Percentiles rank a stretch among this genome's conserved stretches.
Conservation (phyloP, 2,797 vertebrate species). For the Helicolenus hilgendorfi region DNA sequence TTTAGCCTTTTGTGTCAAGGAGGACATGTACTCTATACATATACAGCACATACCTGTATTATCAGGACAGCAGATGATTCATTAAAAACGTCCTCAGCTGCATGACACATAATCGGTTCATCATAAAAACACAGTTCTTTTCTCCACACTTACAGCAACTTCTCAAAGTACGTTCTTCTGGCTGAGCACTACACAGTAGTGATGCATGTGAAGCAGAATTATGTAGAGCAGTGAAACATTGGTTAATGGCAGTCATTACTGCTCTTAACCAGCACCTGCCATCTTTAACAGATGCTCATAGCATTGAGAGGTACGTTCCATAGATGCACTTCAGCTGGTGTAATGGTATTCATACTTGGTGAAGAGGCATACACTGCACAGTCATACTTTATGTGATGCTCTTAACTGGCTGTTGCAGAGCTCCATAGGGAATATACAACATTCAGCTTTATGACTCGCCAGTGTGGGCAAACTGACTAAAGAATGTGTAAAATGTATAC, state of each 20-base stretch:
- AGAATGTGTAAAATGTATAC: conserved; percentile 3
- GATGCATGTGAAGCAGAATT: conserved; percentile 46
- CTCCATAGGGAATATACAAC: conserved; percentile 26
- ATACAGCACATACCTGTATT: background rate
- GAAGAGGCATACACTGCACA: conserved; percentile 45
- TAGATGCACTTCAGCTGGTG: conserved; percentile 53
- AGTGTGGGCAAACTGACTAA: background rate
- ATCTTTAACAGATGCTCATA: conserved; percentile 62
- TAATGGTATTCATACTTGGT: conserved; percentile 62
- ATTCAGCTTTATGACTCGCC: conserved; percentile 38
- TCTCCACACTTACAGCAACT: background rate
- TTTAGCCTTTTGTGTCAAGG: conserved; percentile 31
- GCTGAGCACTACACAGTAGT: background rate
- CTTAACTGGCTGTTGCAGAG: conserved; percentile 45
- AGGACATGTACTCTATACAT: conserved; percentile 13
- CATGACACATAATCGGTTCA: background rate
- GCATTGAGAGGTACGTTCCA: conserved; percentile 40
- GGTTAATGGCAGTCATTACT: conserved; percentile 73
- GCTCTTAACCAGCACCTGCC: conserved; percentile 74
- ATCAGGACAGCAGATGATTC: background rate
- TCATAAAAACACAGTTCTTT: conserved; percentile 4
- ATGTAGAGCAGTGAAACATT: conserved; percentile 57
- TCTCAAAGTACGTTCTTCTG: background rate
- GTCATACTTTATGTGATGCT: conserved; percentile 44
- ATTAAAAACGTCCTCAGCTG: conserved; percentile 4